Evolutionary conservation across 1,140 invertebrate genomes (phyloP).

Genomic region (Drosophila pectinifera): DNA sequence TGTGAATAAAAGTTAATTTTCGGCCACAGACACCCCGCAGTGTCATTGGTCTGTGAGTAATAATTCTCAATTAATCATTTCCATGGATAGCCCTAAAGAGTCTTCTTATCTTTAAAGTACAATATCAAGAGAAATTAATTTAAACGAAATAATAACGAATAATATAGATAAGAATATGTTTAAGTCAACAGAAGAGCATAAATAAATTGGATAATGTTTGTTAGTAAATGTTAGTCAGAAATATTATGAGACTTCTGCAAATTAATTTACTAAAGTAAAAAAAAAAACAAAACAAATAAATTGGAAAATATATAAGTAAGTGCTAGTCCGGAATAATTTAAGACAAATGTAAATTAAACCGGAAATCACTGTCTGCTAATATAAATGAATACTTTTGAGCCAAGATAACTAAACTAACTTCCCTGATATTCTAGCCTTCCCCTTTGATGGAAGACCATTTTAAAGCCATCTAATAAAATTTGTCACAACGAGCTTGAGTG

Average conservation of each 20-base stretch:
- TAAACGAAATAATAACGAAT: not conserved
- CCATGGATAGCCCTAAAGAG: not conserved
- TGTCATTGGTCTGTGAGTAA: constrained; percentile 5
- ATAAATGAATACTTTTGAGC: too few relatives aligned
- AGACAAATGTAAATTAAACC: too few relatives aligned
- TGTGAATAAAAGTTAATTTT: constrained; percentile 27
- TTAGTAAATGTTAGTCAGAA: not conserved
- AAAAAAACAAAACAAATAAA: too few relatives aligned
- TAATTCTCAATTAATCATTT: constrained; percentile 35
- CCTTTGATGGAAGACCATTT: constrained; percentile 5
- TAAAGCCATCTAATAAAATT: constrained; percentile 23
- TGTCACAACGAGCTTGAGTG: constrained; percentile 41
- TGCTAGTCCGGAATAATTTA: not conserved
- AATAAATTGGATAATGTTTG: not conserved
- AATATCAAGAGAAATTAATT: not conserved
- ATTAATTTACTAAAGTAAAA: too few relatives aligned
- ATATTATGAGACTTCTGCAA: too few relatives aligned
- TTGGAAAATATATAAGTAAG: not conserved
- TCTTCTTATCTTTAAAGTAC: not conserved
- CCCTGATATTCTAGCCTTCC: not conserved
- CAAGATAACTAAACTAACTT: not conserved
- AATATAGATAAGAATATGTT: not conserved
- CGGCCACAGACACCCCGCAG: not conserved
- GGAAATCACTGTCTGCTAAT: too few relatives aligned
- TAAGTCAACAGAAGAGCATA: not conserved